Evolutionary conservation across 1,140 invertebrate species (phyloP).

Genomic region (Hestina assimilis): DNA sequence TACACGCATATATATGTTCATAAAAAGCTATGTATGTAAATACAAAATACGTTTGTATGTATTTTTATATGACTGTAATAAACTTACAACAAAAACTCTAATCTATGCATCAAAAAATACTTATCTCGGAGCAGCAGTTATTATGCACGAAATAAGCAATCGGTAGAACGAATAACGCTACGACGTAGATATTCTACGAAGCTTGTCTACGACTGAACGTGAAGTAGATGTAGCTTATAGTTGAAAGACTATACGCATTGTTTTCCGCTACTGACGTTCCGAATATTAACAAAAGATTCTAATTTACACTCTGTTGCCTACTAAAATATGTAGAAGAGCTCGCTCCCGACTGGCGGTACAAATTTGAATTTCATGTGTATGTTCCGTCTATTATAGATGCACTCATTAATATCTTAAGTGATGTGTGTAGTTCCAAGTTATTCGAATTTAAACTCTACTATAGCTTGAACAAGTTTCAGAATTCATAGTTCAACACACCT

Average conservation of each 20-base stretch:
- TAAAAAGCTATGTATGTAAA: too few species aligned
- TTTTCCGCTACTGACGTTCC: constrained; percentile 45
- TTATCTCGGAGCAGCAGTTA: constrained; percentile 10
- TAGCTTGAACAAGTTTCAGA: constrained; percentile 3
- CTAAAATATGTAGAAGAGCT: constrained; percentile 74
- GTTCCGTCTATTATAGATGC: constrained; percentile 76
- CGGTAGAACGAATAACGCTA: constrained; percentile 15
- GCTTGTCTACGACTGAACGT: constrained; percentile 14
- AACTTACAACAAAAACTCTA: neutral
- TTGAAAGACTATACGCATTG: constrained; percentile 7
- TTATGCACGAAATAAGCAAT: constrained; percentile 18
- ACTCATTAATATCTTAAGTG: constrained; percentile 77
- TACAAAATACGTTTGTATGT: too few species aligned
- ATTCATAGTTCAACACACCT: neutral
- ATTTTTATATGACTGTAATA: too few species aligned
- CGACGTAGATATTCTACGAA: constrained; percentile 14
- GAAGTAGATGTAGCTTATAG: neutral
- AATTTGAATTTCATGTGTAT: constrained; percentile 78
- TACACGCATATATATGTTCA: too few species aligned
- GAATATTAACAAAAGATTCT: constrained; percentile 75
- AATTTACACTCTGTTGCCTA: constrained; percentile 74
- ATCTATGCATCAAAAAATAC: neutral
- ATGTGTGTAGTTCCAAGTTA: constrained; percentile 48
- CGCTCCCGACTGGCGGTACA: constrained; percentile 64
- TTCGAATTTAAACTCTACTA: constrained; percentile 46